phyloP scores from a whole-genome alignment of 2,797 vertebrate species.

The Rallus crepitans region DNA sequence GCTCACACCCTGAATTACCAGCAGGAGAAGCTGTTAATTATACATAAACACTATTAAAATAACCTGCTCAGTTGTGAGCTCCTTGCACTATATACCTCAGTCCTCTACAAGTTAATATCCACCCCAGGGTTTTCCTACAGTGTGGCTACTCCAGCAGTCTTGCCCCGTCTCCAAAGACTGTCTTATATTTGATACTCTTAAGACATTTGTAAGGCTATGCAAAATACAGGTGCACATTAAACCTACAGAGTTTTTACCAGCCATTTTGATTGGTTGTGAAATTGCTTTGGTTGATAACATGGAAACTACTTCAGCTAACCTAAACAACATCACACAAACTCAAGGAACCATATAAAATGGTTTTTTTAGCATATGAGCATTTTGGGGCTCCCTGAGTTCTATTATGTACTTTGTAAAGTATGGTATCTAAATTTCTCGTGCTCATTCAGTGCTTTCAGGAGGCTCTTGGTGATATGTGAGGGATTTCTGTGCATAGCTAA shows the following conservation, averaged over 20 bases:
- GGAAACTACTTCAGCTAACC: not conserved
- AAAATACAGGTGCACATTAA: not conserved
- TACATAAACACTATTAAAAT: not conserved
- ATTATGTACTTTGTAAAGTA: not conserved
- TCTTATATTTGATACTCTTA: not conserved
- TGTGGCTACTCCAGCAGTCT: not conserved
- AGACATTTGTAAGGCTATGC: not conserved
- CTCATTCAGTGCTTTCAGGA: not conserved
- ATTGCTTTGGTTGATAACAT: not conserved
- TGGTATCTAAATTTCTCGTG: not conserved
- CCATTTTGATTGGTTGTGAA: not conserved
- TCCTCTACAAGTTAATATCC: not conserved
- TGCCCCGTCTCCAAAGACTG: not conserved
- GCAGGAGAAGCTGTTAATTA: not conserved
- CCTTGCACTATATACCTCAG: not conserved
- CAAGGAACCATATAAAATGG: not conserved
- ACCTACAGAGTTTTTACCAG: not conserved
- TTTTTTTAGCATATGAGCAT: not conserved
- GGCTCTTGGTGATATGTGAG: not conserved
- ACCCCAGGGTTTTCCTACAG: not conserved
- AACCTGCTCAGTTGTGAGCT: not conserved
- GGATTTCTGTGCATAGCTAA: not conserved
- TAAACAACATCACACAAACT: not conserved
- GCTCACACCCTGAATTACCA: not conserved
- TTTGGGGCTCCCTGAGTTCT: not conserved